Evolutionary conservation across 2,888 invertebrate species (phyloP), one percentile per base, ranked within the genome.

Genomic region (Exephanes ischioxanthus): DNA sequence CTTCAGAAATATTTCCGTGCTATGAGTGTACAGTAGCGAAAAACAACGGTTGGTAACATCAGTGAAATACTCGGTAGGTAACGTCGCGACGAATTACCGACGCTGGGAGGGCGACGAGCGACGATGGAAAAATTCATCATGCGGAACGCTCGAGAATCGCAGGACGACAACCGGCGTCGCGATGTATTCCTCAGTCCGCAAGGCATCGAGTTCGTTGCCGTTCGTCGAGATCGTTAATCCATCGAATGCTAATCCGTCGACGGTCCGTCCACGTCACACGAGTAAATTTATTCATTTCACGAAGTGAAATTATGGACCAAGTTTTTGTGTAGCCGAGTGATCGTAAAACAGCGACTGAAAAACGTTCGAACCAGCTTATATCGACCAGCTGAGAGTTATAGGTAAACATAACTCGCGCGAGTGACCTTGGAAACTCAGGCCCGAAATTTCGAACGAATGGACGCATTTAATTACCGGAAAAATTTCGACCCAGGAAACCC

Each of bases 111-210:
- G 45, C 67, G 79, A 67, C 48, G 67, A 80, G 45, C 67, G 79
- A 67, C 75, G 79, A 82, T 83, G 45, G 80, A 81, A 67, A 76
- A 75, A 70, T 85, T 76, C 85, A 48, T 68, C 80, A 72, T 83
- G 85, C 83, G 85, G 85, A 85, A 85, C 85, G 83, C 71, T 77
- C 76, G 76, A 41, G 58, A 80, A 68, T 41, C 76, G 33, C 82
- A 67, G 85, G 76, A 66, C 75, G 48, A 16, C 16, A 11, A 63
- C 19, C 70, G 75, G 4, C 58, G 4, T 58, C 11, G 22, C 22
- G 11, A 58, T 26, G 22, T 14, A 70, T 71, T 75, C 70, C 71
- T 76, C 85, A 76, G 75, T 83, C 80, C 30, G 66, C 41, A 72
- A 83, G 75, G 58, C 14, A 67, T 79, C 82, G 53, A 37, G 80